A percentile compares a stretch with the other conserved stretches of the same genome.
Evolutionary conservation across 1,140 invertebrate species (phyloP).

Genomic region (Drosophila lini): DNA sequence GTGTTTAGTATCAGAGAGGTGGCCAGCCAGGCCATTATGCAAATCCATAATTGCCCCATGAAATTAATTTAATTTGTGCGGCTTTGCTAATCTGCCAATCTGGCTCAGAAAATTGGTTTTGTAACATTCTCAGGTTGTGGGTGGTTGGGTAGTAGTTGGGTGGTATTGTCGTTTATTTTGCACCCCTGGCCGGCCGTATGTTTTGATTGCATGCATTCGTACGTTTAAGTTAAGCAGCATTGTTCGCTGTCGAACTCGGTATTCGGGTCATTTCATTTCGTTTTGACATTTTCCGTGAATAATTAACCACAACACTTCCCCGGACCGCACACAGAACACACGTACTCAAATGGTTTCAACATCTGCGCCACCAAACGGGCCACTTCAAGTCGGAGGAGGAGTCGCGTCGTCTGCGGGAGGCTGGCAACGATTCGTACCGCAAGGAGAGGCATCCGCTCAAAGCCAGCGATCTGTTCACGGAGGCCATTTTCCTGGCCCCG

Average conservation of each 20-base stretch:
- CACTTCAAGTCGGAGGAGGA: slow-evolving; percentile 72
- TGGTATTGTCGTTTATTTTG: slow-evolving; percentile 26
- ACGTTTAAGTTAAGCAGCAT: slow-evolving; percentile 60
- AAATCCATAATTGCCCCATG: slow-evolving; percentile 46
- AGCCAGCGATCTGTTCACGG: slow-evolving; percentile 69
- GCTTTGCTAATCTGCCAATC: slow-evolving; percentile 29
- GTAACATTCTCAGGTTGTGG: slow-evolving; percentile 14
- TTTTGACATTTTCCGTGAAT: slow-evolving; percentile 61
- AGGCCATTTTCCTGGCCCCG: slow-evolving; percentile 67
- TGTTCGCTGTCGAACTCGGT: slow-evolving; percentile 54
- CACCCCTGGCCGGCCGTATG: slow-evolving; percentile 6
- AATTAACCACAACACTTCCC: slow-evolving; percentile 55
- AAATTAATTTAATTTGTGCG: slow-evolving; percentile 46
- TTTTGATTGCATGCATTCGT: slow-evolving; percentile 53
- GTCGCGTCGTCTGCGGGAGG: slow-evolving; percentile 68
- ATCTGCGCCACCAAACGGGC: slow-evolving; percentile 62
- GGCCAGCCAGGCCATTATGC: slow-evolving; percentile 26
- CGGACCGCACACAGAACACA: slow-evolving; percentile 45
- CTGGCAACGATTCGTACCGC: slow-evolving; percentile 71
- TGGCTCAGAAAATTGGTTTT: slow-evolving; percentile 29
- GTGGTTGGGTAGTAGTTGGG: background rate
- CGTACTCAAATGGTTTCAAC: slow-evolving; percentile 75
- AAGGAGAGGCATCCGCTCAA: slow-evolving; percentile 71
- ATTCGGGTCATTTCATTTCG: slow-evolving; percentile 61
- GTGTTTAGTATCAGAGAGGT: slow-evolving; percentile 10